These are phyloP conservation scores for Stigmatopora nigra DNA, from an alignment of 2,113 vertebrate species.

Conservation along the genomic window DNA sequence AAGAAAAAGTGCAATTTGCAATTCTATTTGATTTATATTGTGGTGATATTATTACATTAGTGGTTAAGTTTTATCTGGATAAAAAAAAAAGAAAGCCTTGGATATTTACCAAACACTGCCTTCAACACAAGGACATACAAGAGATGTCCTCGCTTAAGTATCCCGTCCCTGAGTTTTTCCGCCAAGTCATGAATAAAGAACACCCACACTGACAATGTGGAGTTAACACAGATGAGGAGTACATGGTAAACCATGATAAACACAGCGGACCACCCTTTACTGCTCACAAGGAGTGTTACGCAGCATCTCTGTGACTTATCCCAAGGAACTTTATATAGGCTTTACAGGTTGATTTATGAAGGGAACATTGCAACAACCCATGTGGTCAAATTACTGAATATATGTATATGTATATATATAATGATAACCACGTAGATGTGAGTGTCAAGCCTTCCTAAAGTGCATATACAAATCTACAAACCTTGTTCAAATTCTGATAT, in stretches of 20 bases:
- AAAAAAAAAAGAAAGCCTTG: background rate
- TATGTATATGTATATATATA: too few species aligned
- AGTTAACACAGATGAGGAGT: constrained; percentile 12
- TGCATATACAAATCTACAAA: background rate
- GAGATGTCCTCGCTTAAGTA: background rate
- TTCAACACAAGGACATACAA: background rate
- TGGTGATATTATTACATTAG: background rate
- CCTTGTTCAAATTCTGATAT: too few species aligned
- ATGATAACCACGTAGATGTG: constrained; percentile 29
- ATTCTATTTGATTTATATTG: too few species aligned
- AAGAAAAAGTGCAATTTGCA: too few species aligned
- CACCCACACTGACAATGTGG: constrained; percentile 13
- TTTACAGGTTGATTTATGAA: constrained; percentile 31
- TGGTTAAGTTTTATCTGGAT: background rate
- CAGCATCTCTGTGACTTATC: background rate
- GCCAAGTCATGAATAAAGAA: constrained; percentile 9
- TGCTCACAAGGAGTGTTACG: constrained; percentile 15
- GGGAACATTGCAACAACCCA: constrained; percentile 34
- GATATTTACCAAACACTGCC: background rate
- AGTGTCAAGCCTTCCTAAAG: background rate
- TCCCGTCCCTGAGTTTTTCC: background rate
- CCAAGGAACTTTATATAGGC: constrained; percentile 32
- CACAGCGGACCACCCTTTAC: constrained; percentile 31
- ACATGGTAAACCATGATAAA: constrained; percentile 31
- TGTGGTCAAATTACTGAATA: constrained; percentile 30